Evolutionary conservation across 2,797 vertebrate species (phyloP).

Genomic region (Eospalax fontanierii): DNA sequence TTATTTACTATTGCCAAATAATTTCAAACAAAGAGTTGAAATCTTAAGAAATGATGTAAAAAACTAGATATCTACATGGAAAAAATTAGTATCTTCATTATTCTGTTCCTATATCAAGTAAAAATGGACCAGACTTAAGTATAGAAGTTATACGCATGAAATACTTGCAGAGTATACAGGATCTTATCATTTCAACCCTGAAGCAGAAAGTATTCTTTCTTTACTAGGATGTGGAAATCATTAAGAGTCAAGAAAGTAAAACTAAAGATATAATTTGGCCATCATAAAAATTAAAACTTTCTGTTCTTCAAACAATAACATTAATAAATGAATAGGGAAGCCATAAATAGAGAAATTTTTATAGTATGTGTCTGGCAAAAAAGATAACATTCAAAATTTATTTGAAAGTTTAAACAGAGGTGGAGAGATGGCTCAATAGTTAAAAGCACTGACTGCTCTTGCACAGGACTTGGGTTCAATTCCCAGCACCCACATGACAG

Average conservation of each 20-base stretch:
- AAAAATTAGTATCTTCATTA: conserved; percentile 31
- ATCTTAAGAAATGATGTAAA: conserved; percentile 9
- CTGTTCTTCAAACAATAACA: background rate
- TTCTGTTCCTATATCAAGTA: background rate
- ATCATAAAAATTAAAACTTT: background rate
- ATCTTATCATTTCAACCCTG: background rate
- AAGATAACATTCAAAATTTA: background rate
- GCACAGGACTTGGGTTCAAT: too few species aligned
- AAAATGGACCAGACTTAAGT: background rate
- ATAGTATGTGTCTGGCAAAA: background rate
- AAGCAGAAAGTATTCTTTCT: background rate
- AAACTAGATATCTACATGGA: background rate
- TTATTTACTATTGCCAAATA: background rate
- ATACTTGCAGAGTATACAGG: background rate
- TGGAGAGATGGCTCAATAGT: too few species aligned
- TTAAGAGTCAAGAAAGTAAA: background rate
- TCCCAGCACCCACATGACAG: too few species aligned
- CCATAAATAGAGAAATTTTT: background rate
- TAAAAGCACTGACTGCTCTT: too few species aligned
- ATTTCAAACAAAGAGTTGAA: conserved; percentile 3
- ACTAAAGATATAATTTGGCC: background rate
- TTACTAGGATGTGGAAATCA: background rate
- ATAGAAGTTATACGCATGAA: conserved; percentile 1
- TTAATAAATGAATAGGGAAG: conserved; percentile 19
- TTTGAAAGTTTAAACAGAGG: background rate